Evolutionary conservation across 2,113 vertebrate genomes (phyloP).

Genomic region (Labeo rohita): DNA sequence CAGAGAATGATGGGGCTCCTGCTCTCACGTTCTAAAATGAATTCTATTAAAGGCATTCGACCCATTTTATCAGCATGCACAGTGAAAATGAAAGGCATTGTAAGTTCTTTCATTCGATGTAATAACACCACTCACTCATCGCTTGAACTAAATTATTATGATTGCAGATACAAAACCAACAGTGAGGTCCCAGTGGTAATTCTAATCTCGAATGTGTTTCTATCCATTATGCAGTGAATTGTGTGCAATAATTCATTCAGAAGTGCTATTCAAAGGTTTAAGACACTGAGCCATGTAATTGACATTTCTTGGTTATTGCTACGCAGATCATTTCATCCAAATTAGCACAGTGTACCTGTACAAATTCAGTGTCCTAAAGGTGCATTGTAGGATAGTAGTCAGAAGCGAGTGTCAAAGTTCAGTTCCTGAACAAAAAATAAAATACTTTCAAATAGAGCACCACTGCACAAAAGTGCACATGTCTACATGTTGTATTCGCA

Average conservation of each 20-base stretch:
- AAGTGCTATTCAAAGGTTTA: conserved; percentile 36
- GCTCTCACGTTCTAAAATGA: neutral
- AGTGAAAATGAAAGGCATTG: conserved; percentile 5
- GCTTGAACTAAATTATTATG: conserved; percentile 8
- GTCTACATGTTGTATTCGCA: neutral
- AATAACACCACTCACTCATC: neutral
- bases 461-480: neutral
- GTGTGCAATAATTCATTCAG: conserved; percentile 11
- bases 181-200: conserved; percentile 22
- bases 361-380: neutral
- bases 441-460: neutral
- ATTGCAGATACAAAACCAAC: conserved; percentile 28
- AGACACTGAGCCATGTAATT: conserved; percentile 36
- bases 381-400: neutral
- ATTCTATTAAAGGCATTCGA: conserved; percentile 4
- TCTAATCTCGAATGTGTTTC: neutral
- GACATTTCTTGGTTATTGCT: conserved; percentile 31
- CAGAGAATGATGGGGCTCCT: neutral
- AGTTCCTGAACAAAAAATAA: neutral
- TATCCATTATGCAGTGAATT: conserved; percentile 19
- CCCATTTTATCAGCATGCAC: neutral
- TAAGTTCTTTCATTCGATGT: neutral
- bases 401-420: neutral
- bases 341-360: neutral
- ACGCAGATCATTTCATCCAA: neutral